A percentile compares a stretch with the other conserved stretches of the same genome.
Conservation (phyloP, 2,888 invertebrate species). For the Drosophila mettleri region DNA sequence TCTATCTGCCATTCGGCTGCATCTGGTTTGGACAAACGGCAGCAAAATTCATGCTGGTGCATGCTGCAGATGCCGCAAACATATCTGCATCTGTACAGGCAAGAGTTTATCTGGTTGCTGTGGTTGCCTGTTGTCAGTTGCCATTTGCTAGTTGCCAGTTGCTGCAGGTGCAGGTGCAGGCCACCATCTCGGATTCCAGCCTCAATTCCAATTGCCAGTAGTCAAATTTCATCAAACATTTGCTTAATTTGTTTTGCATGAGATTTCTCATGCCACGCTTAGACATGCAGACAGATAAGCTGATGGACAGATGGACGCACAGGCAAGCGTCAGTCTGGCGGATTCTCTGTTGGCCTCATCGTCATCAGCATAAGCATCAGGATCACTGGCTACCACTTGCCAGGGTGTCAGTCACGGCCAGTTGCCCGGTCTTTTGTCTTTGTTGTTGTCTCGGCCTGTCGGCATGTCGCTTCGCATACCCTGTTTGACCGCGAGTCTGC, state of each 20-base stretch:
- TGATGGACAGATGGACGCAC: background rate
- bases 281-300: slow-evolving; percentile 8
- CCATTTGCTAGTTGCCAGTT: slow-evolving; percentile 8
- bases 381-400: slow-evolving; percentile 18
- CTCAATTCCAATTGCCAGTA: slow-evolving; percentile 13
- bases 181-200: slow-evolving; percentile 2
- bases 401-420: slow-evolving; percentile 32
- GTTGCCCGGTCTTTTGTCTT: slow-evolving; percentile 51
- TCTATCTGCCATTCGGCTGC: background rate
- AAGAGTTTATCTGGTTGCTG: slow-evolving; percentile 24
- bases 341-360: slow-evolving; percentile 22
- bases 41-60: slow-evolving; percentile 40
- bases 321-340: slow-evolving; percentile 42
- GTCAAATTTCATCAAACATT: slow-evolving; percentile 32
- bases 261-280: slow-evolving; percentile 17
- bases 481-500: too few relatives aligned
- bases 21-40: slow-evolving; percentile 18
- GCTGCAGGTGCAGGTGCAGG: slow-evolving; percentile 36
- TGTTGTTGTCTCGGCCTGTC: slow-evolving; percentile 33
- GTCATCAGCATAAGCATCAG: slow-evolving; percentile 14
- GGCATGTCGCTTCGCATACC: slow-evolving; percentile 6
- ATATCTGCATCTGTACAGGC: slow-evolving; percentile 19
- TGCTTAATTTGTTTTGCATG: slow-evolving; percentile 43
- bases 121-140: slow-evolving; percentile 22
- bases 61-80: slow-evolving; percentile 41